Conservation (phyloP, 2,888 invertebrate species). For the Tuta absoluta region DNA sequence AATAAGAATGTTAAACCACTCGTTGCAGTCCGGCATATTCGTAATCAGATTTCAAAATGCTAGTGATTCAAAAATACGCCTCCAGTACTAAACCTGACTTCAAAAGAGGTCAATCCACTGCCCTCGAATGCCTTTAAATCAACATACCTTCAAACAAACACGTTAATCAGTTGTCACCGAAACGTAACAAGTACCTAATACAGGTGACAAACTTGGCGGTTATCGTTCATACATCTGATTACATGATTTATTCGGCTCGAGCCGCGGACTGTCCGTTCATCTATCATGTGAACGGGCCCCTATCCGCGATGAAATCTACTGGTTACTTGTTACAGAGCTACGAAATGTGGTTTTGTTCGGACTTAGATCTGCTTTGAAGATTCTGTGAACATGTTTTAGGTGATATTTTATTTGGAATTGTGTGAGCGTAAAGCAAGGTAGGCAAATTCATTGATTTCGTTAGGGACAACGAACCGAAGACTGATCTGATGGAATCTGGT, state of each 20-base stretch:
- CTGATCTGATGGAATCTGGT: no score
- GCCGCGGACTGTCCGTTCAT: constrained; percentile 44
- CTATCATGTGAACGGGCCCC: constrained; percentile 53
- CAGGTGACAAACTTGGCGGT: constrained; percentile 8
- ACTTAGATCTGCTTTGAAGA: background rate
- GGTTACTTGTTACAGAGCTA: constrained; percentile 12
- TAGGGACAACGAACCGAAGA: no score
- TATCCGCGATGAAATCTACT: constrained; percentile 53
- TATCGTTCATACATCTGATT: constrained; percentile 13
- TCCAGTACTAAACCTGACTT: background rate
- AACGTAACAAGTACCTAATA: background rate
- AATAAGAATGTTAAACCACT: no score
- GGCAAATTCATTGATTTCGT: no score
- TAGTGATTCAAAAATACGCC: no score
- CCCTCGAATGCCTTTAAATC: constrained; percentile 30
- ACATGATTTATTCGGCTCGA: constrained; percentile 4
- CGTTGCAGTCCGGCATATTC: no score
- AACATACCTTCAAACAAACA: constrained; percentile 25
- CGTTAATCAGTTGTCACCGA: constrained; percentile 14
- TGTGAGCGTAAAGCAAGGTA: background rate
- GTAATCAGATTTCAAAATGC: no score
- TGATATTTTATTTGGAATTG: background rate
- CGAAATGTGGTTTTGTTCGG: background rate
- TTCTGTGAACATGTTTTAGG: background rate
- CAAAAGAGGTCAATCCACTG: constrained; percentile 17